Evolutionary conservation across 2,113 vertebrate genomes (phyloP), one percentile per base, ranked within the genome.

Genomic region (Ceuthmochares aereus): DNA sequence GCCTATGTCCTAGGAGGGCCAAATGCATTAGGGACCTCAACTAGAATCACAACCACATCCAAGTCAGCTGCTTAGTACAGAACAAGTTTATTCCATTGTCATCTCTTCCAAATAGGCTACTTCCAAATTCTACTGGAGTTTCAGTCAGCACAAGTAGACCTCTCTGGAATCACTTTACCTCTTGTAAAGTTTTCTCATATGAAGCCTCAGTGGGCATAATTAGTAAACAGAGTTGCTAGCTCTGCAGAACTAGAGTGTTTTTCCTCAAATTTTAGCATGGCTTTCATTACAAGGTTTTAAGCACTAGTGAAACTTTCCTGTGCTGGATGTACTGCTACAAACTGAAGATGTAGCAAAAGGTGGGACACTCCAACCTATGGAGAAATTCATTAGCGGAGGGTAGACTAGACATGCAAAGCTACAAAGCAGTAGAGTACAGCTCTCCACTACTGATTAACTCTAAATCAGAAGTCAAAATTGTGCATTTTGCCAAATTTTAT

Each of bases 161-260:
- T 83, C 30, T 3, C 64, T 74, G 80, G 56, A 64, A 30, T 37
- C 2, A 2, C 2, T 7, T 3, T 27, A 4, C 20, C 30, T 75
- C 77, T n/a, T 10, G 3, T 49, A 40, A 56, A 72, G 3, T 9
- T 63, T 59, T 55, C 55, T 67, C 12, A 34, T 68, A 54, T 56
- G 54, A 87, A 82, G 36, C 34, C 70, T 91, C 74, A 36, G 16
- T 40, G 49, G 78, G 21, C 54, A 90, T 83, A 56, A 95, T 87
- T 78, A 96, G 29, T 42, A 72, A 82, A 82, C 12, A 4, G 5
- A 4, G 5, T 40, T 93, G 58, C 62, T 93, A 88, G 70, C 70
- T 93, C 43, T 85, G 56, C 78, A 95, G 22, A 60, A 79, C 58
- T 80, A 66, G 66, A 72, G 55, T 43, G 37, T 62, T 49, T 66